These are phyloP conservation scores for Scolopax rusticola DNA, from an alignment of 2,797 vertebrate species.

Conservation along the genomic window DNA sequence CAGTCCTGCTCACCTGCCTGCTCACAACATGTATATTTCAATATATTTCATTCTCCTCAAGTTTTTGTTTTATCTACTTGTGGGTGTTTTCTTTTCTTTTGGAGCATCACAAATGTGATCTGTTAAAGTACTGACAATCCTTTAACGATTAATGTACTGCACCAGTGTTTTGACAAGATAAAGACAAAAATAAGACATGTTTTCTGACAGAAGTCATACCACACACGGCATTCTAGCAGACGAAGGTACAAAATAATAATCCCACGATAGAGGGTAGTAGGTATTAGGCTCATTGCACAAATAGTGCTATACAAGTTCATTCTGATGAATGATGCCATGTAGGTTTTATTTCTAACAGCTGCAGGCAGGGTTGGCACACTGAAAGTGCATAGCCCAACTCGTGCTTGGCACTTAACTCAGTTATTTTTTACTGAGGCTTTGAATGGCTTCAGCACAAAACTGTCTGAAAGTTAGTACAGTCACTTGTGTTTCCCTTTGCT, in stretches of 20 bases:
- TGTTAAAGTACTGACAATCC: constrained; percentile 57
- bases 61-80: constrained; percentile 63
- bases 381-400: not conserved
- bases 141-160: not conserved
- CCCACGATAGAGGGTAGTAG: not conserved
- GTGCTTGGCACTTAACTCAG: not conserved
- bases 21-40: not conserved
- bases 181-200: constrained; percentile 66
- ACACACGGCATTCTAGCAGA: constrained; percentile 62
- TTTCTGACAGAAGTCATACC: constrained; percentile 72
- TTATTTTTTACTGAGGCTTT: not conserved
- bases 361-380: not conserved
- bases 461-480: not conserved
- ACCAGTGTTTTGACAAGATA: constrained; percentile 67
- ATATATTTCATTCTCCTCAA: constrained; percentile 42
- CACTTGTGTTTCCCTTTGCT: not conserved
- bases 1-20: constrained; percentile 15
- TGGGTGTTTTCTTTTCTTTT: constrained; percentile 66
- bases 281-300: not conserved
- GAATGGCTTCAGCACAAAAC: not conserved
- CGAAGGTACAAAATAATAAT: constrained; percentile 24
- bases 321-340: not conserved
- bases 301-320: not conserved
- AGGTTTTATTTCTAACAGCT: not conserved
- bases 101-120: constrained; percentile 66